Percentiles rank a stretch among this genome's conserved stretches.
Conservation (phyloP, 2,113 vertebrate species). For the Tragelaphus buxtoni region DNA sequence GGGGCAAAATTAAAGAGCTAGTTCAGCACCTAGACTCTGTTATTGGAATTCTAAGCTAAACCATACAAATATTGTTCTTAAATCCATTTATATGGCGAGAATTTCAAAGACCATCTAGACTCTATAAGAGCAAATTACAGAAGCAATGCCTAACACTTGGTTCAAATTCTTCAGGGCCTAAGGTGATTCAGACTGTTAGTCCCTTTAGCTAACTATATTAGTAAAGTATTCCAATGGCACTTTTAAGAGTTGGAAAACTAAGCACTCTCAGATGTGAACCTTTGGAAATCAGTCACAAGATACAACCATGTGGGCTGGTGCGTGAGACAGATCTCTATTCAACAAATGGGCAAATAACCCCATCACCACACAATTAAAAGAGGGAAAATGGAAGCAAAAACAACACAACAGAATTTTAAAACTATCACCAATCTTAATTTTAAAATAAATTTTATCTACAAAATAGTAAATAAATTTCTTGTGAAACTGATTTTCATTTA, state of each 20-base stretch:
- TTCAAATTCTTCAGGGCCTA: neutral
- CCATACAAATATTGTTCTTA: neutral
- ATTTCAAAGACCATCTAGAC: constrained; percentile 6
- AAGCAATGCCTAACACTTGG: neutral
- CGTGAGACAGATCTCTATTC: neutral
- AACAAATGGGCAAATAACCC: neutral
- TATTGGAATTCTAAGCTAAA: neutral
- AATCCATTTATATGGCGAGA: neutral
- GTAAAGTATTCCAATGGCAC: neutral
- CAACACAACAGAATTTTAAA: neutral
- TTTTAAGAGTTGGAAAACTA: neutral
- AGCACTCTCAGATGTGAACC: neutral
- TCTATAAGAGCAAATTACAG: neutral
- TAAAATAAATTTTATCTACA: neutral
- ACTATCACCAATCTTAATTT: neutral
- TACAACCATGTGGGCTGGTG: neutral
- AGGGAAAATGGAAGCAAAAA: constrained; percentile 9
- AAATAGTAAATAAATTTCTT: neutral
- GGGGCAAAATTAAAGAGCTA: neutral
- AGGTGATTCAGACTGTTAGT: neutral
- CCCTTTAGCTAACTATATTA: neutral
- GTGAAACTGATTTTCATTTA: neutral
- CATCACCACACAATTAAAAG: neutral
- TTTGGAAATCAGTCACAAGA: neutral
- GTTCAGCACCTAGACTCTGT: neutral